Base-by-base conservation (phyloP, 37 sponge, comb jelly and placozoan species). In the Dysidea cf. avara region DNA sequence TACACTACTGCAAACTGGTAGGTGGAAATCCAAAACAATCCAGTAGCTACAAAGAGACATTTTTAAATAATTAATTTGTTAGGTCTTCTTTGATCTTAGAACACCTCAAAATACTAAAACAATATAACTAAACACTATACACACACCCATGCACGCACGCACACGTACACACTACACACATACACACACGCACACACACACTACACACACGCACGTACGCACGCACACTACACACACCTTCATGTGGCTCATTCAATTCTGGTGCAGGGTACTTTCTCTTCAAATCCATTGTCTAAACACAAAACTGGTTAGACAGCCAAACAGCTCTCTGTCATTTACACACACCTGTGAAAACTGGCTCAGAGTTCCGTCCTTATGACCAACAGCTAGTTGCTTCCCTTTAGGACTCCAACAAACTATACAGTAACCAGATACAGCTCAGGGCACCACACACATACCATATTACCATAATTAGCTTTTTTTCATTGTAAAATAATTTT, bases 351-450 rank as follows among this genome's bases (percentile, higher is more conserved):
- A 64, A 16, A 77, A 54, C 61, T 92, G 93, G 2, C 64, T 16
- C 11, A 92, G 39, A 7, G 18, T 46, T 33, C 93, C 90, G 58
- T 76, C 51, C 68, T 74, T 80, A 37, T 71, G 53, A 0, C 93
- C 93, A 39, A 87, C 85, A 37, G 86, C 85, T n/a, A 92, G 39
- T 75, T 92, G 93, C 79, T 87, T 92, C 33, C 93, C 93, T 61
- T 87, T 92, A 24, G 93, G 89, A 72, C 93, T 92, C 93, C 93
- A 92, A 59, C 80, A 92, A 16, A 92, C 93, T 92, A n/a, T n/a
- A n/a, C n/a, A n/a, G n/a, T n/a, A n/a, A n/a, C n/a, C n/a, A n/a
- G n/a, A n/a, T n/a, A n/a, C n/a, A n/a, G n/a, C n/a, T n/a, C n/a
- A n/a, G n/a, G n/a, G n/a, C n/a, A n/a, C n/a, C n/a, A n/a, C n/a